These are phyloP conservation scores for Apoda limacodes DNA, from an alignment of 2,888 invertebrate species.

Conservation along the genomic window DNA sequence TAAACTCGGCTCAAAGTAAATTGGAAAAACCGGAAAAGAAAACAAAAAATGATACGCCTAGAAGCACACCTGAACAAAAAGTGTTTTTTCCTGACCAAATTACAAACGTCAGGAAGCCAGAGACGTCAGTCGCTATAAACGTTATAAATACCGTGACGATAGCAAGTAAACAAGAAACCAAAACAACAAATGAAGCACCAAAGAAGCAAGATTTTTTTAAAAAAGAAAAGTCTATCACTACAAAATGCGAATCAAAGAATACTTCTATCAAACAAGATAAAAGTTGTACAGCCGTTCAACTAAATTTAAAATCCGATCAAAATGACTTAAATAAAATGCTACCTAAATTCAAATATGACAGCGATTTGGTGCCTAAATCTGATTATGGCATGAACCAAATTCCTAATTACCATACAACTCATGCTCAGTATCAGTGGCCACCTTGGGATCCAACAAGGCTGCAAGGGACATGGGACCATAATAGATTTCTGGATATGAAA, in stretches of 20 bases:
- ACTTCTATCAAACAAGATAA: constrained; percentile 57
- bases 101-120: constrained; percentile 45
- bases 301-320: constrained; percentile 50
- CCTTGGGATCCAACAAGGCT: constrained; percentile 70
- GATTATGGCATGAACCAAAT: constrained; percentile 75
- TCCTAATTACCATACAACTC: constrained; percentile 75
- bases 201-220: constrained; percentile 67
- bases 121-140: constrained; percentile 59
- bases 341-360: constrained; percentile 64
- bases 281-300: constrained; percentile 43
- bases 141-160: constrained; percentile 51
- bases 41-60: constrained; percentile 45
- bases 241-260: constrained; percentile 48
- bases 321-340: constrained; percentile 67
- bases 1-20: constrained; percentile 62
- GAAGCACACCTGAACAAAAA: constrained; percentile 56
- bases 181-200: constrained; percentile 42
- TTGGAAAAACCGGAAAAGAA: constrained; percentile 57
- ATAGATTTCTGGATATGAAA: constrained; percentile 59
- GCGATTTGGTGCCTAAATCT: constrained; percentile 67
- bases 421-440: constrained; percentile 73
- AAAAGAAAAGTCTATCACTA: constrained; percentile 54
- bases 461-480: constrained; percentile 65
- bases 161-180: constrained; percentile 47
- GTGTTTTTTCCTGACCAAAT: constrained; percentile 62